Evolutionary conservation across 2,888 invertebrate genomes (phyloP).

Genomic region (Minunthozetes semirufus): DNA sequence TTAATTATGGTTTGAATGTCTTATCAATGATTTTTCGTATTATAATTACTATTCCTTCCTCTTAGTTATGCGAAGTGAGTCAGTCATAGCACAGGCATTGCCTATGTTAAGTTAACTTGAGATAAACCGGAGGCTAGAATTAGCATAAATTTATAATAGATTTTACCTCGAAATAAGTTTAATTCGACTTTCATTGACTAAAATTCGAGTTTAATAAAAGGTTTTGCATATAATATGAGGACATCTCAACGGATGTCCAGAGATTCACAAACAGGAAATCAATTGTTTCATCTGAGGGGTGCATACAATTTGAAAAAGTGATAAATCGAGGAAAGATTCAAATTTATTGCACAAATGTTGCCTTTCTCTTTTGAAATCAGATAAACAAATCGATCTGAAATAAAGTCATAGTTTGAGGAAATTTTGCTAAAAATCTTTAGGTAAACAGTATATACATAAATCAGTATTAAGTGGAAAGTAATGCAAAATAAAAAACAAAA

Average conservation of each 20-base stretch:
- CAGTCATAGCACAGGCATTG: too few species aligned
- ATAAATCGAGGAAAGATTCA: too few species aligned
- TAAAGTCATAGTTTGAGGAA: too few species aligned
- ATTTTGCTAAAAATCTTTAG: too few species aligned
- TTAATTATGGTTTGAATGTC: not conserved
- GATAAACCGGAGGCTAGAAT: not conserved
- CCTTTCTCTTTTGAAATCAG: too few species aligned
- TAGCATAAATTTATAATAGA: not conserved
- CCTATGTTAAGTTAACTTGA: too few species aligned
- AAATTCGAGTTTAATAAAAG: not conserved
- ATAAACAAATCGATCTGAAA: too few species aligned
- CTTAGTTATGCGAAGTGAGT: not conserved
- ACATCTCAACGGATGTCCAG: not conserved
- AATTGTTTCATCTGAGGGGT: not conserved
- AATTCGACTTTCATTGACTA: not conserved
- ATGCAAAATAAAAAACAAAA: too few species aligned
- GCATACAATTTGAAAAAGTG: not conserved
- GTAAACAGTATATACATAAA: too few species aligned
- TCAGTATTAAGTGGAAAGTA: too few species aligned
- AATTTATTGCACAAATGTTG: not conserved
- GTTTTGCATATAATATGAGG: not conserved
- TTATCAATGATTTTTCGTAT: not conserved
- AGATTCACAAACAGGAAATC: not conserved
- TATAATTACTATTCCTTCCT: too few species aligned
- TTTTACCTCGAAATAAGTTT: not conserved